Evolutionary conservation across 1,140 invertebrate genomes (phyloP).

Genomic region (Lamellibrachia luymesi): DNA sequence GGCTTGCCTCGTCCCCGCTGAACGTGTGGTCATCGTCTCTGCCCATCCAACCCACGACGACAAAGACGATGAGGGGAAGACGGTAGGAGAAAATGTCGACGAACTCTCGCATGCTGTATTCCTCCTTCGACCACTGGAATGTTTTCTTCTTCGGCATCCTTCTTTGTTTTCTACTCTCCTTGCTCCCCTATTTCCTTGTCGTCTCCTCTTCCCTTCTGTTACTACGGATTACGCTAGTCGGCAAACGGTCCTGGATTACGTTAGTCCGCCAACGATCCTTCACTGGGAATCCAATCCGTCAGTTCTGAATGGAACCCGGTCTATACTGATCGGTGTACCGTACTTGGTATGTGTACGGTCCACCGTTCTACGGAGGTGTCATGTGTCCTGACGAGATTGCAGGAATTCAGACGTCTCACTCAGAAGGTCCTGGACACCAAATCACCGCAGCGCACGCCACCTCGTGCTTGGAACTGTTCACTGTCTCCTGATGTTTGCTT

Average conservation of each 20-base stretch:
- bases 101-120: not conserved
- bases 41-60: not conserved
- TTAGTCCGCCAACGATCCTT: not conserved
- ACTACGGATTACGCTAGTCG: not conserved
- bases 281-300: not conserved
- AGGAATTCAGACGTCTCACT: too few relatives aligned
- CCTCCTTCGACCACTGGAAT: not conserved
- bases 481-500: not conserved
- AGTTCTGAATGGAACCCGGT: not conserved
- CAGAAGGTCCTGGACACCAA: not conserved
- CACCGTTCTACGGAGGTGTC: not conserved
- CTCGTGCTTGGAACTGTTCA: not conserved
- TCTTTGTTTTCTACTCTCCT: not conserved
- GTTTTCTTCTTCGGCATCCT: not conserved
- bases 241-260: not conserved
- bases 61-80: not conserved
- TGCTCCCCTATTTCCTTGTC: not conserved
- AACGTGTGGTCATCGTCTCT: not conserved
- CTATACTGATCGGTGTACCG: not conserved
- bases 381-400: not conserved
- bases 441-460: not conserved
- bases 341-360: not conserved
- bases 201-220: not conserved
- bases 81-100: not conserved
- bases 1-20: not conserved